A percentile compares a stretch with the other conserved stretches of the same genome.
phyloP scores from a whole-genome alignment of 2,888 invertebrate genomes.

The Diplazon laetatorius region DNA sequence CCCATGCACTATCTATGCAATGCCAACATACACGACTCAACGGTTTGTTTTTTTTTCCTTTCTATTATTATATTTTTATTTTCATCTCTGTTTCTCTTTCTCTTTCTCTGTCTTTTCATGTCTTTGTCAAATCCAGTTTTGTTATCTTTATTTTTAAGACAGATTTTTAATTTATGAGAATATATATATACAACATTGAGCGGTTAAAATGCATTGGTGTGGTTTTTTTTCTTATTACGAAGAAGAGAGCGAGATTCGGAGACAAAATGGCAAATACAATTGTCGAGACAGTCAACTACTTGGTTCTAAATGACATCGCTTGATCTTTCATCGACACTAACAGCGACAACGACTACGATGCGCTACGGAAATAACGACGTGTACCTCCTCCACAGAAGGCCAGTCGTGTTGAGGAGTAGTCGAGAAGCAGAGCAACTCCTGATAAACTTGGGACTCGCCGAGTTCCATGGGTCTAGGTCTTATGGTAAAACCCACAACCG shows the following conservation, averaged over 20 bases:
- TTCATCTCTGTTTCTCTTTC: conserved; percentile 25
- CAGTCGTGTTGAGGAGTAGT: conserved; percentile 80
- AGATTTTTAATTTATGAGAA: no score
- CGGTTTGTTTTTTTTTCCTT: conserved; percentile 1
- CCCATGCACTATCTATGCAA: conserved; percentile 78
- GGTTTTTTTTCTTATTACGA: no score
- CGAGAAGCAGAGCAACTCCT: conserved; percentile 82
- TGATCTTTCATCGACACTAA: conserved; percentile 42
- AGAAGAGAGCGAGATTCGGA: conserved; percentile 30
- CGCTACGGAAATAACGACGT: conserved; percentile 68
- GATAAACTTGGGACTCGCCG: conserved; percentile 81
- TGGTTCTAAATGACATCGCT: conserved; percentile 25
- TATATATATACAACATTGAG: no score
- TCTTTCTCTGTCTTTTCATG: no score
- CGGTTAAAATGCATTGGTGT: no score
- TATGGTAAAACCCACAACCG: conserved; percentile 81
- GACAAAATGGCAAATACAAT: conserved; percentile 28
- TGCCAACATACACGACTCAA: conserved; percentile 47
- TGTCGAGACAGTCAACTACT: conserved; percentile 41
- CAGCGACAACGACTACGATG: conserved; percentile 51
- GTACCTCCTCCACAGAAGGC: conserved; percentile 81
- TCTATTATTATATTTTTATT: no score
- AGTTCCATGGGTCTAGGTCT: conserved; percentile 80
- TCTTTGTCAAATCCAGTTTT: no score
- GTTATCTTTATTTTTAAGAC: not conserved